Conservation (phyloP, 2,888 invertebrate species). For the Harpalus rubripes region DNA sequence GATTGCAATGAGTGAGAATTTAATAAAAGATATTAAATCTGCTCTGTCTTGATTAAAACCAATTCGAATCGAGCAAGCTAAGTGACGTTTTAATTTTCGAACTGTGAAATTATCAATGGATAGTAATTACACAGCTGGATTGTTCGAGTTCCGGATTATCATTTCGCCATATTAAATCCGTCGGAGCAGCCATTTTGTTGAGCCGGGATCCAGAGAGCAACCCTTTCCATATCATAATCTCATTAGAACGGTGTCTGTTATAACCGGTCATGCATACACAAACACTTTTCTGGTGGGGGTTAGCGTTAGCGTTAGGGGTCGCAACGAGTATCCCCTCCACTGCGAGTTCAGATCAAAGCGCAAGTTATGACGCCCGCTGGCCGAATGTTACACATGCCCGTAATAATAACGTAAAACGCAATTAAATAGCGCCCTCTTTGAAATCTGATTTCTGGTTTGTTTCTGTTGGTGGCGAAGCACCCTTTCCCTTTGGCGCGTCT, state of each 20-base stretch:
- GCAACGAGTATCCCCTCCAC: neutral
- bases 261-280: constrained; percentile 75
- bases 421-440: constrained; percentile 74
- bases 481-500: constrained; percentile 17
- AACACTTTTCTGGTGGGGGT: constrained; percentile 63
- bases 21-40: constrained; percentile 62
- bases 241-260: constrained; percentile 77
- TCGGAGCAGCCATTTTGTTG: constrained; percentile 75
- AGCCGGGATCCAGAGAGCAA: constrained; percentile 70
- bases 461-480: constrained; percentile 20
- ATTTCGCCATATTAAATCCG: constrained; percentile 72
- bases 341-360: constrained; percentile 55
- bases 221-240: constrained; percentile 77
- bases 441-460: constrained; percentile 75
- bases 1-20: constrained; percentile 30
- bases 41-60: constrained; percentile 57
- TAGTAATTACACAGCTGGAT: constrained; percentile 69
- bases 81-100: constrained; percentile 68
- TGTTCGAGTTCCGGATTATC: constrained; percentile 67
- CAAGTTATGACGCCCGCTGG: constrained; percentile 69
- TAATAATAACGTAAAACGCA: constrained; percentile 73
- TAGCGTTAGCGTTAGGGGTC: constrained; percentile 56
- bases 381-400: constrained; percentile 70
- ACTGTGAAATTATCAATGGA: constrained; percentile 68
- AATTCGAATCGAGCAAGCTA: constrained; percentile 51